A percentile compares a stretch with the other conserved stretches of the same genome.
Conservation (phyloP, 2,888 invertebrate genomes). For the Metellina segmentata region DNA sequence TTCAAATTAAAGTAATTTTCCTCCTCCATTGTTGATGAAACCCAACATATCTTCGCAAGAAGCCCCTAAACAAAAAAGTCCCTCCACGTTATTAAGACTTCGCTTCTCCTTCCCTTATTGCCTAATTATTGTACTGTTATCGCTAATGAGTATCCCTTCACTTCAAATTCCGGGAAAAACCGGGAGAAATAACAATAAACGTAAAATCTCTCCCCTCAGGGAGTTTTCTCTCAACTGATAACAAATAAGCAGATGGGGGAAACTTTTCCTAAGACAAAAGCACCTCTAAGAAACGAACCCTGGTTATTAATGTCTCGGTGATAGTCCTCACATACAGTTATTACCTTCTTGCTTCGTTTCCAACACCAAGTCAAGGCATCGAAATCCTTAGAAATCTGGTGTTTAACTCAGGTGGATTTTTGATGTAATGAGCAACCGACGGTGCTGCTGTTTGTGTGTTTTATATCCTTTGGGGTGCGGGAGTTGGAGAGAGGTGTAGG, state of each 20-base stretch:
- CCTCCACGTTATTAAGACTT: not conserved
- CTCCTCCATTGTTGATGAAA: slow-evolving; percentile 1
- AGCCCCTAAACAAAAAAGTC: not conserved
- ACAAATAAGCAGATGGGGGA: slow-evolving; percentile 30
- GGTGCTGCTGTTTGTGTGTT: too few relatives aligned
- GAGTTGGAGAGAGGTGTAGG: too few relatives aligned
- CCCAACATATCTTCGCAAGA: slow-evolving; percentile 4
- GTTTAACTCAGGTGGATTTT: not conserved
- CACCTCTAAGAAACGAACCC: not conserved
- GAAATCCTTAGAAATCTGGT: not conserved
- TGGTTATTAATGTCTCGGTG: not conserved
- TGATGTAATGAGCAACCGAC: not conserved
- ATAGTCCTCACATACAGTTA: not conserved
- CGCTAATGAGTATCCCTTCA: slow-evolving; percentile 56
- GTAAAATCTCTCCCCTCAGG: slow-evolving; percentile 22
- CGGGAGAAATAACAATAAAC: slow-evolving; percentile 41
- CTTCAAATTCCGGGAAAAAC: slow-evolving; percentile 39
- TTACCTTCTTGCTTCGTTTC: not conserved
- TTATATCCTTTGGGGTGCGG: too few relatives aligned
- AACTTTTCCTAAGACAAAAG: not conserved
- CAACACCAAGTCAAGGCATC: not conserved
- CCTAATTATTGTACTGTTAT: slow-evolving; percentile 57
- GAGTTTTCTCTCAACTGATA: slow-evolving; percentile 18
- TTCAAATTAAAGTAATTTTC: slow-evolving; percentile 31
- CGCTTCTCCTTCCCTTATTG: slow-evolving; percentile 42